Percentiles rank a stretch among this genome's conserved stretches.
phyloP scores from a whole-genome alignment of 2,888 invertebrate genomes.

The Callyntrura guangdongensis region DNA sequence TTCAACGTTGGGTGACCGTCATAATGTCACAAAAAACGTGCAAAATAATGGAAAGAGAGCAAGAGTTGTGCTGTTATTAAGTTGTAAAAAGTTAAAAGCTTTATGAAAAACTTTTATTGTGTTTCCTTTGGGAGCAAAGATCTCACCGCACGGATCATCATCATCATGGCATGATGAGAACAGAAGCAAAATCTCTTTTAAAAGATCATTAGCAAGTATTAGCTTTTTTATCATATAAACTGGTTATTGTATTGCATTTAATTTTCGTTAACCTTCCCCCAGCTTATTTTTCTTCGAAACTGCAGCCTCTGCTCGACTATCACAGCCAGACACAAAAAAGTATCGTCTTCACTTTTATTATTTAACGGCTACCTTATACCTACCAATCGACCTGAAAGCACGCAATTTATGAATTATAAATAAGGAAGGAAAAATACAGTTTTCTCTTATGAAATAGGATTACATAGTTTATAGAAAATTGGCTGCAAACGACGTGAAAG shows the following conservation, averaged over 20 bases:
- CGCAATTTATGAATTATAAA: not conserved
- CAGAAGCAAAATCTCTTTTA: conserved; percentile 41
- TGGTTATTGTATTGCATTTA: conserved; percentile 57
- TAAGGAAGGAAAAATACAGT: not conserved
- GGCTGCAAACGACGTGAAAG: not conserved
- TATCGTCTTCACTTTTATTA: conserved; percentile 15
- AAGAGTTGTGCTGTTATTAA: not conserved
- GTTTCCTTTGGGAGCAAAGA: not conserved
- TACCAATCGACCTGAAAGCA: not conserved
- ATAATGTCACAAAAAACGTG: not conserved
- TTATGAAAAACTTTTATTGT: not conserved
- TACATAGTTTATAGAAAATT: conserved; percentile 8
- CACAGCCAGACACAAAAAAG: not conserved
- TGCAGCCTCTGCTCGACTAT: not conserved
- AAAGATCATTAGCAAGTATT: conserved; percentile 63
- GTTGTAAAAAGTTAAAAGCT: not conserved
- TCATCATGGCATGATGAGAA: conserved; percentile 17
- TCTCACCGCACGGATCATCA: conserved; percentile 8
- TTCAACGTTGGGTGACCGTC: not conserved
- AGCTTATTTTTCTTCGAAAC: not conserved
- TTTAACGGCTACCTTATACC: not conserved
- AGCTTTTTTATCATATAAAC: conserved; percentile 57
- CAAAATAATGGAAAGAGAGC: conserved; percentile 1
- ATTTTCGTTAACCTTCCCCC: conserved; percentile 57
- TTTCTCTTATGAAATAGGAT: conserved; percentile 27